A percentile compares a stretch with the other conserved stretches of the same genome.
Conservation (phyloP, 2,797 vertebrate species). For the Linurgus olivaceus region DNA sequence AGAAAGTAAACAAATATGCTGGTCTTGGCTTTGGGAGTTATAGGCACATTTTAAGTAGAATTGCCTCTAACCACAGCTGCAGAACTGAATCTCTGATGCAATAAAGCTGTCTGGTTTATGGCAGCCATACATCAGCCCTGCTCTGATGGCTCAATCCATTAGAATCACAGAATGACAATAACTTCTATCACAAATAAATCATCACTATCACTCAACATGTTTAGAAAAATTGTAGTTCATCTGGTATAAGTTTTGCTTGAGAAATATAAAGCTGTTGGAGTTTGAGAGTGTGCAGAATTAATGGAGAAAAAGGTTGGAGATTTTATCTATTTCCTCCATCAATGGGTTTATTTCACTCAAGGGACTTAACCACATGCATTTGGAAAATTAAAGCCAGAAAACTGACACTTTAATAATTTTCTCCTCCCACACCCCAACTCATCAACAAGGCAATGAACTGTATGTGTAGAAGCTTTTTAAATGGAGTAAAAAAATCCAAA, state of each 20-base stretch:
- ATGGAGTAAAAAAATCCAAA: not conserved
- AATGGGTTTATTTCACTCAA: conserved; percentile 7
- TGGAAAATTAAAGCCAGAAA: conserved; percentile 43
- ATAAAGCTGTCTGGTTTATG: conserved; percentile 64
- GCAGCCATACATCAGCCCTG: conserved; percentile 38
- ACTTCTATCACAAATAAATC: conserved; percentile 52
- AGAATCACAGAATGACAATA: conserved; percentile 54
- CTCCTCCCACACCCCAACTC: not conserved
- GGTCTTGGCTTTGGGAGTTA: conserved; percentile 34
- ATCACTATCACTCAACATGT: not conserved
- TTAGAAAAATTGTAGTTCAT: conserved; percentile 37
- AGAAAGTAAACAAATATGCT: conserved; percentile 36
- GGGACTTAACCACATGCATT: conserved; percentile 15
- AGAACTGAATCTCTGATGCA: conserved; percentile 38
- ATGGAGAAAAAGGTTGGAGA: not conserved
- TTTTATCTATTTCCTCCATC: conserved; percentile 31
- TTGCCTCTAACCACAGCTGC: conserved; percentile 61
- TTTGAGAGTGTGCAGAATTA: not conserved
- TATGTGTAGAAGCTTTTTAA: not conserved
- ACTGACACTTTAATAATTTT: conserved; percentile 21
- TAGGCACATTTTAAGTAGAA: conserved; percentile 34
- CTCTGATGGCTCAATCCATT: conserved; percentile 38
- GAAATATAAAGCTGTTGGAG: not conserved
- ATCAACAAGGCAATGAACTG: not conserved
- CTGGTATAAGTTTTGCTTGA: conserved; percentile 1